Conservation (phyloP, 2,797 vertebrate species). For the Delichon dasypus region DNA sequence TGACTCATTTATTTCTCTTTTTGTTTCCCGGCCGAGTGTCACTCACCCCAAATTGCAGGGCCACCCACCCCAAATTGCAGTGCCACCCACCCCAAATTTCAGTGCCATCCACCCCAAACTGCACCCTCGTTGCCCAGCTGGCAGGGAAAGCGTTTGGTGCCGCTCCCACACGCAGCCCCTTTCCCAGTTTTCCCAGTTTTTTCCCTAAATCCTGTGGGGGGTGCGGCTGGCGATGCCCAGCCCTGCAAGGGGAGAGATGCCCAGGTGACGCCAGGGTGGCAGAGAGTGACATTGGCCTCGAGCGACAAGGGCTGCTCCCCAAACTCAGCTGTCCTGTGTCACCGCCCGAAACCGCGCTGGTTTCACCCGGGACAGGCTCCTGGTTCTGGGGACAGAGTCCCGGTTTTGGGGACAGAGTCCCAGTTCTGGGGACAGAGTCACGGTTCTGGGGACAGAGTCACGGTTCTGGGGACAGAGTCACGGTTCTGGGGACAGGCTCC, state of each 20-base stretch:
- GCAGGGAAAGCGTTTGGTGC: accelerated
- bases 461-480: too few relatives aligned
- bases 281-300: accelerated
- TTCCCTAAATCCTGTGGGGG: accelerated
- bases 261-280: accelerated
- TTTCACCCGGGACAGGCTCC: accelerated
- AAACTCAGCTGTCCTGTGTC: too few relatives aligned
- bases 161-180: accelerated
- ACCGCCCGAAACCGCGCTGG: accelerated
- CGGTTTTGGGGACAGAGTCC: too few relatives aligned
- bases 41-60: not conserved
- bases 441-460: too few relatives aligned
- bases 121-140: not conserved
- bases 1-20: too few relatives aligned
- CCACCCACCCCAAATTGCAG: not conserved
- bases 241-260: accelerated
- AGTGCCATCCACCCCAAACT: too few relatives aligned
- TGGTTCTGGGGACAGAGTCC: too few relatives aligned
- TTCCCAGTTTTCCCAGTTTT: accelerated
- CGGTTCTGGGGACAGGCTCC: too few relatives aligned
- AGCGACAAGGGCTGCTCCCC: not conserved
- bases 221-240: accelerated
- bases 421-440: too few relatives aligned
- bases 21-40: not conserved
- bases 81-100: too few relatives aligned